Percentiles rank a stretch among this genome's conserved stretches.
phyloP scores from a whole-genome alignment of 2,113 vertebrate species.

The Cinclus mexicanus region DNA sequence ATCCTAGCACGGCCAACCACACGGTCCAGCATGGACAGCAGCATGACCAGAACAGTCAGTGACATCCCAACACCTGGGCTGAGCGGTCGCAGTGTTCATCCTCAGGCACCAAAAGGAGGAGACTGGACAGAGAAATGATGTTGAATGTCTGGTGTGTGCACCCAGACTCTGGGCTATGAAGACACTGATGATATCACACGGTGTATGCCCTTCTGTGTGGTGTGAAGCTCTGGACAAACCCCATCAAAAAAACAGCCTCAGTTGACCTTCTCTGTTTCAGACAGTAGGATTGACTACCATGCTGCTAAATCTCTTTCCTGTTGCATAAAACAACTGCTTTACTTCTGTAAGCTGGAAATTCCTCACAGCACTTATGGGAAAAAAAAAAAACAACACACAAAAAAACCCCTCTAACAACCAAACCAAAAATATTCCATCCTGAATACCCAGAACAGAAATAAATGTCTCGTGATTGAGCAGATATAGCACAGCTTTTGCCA shows the following conservation, averaged over 20 bases:
- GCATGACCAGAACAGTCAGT: rapidly evolving
- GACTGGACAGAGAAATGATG: rapidly evolving
- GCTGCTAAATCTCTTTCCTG: not conserved
- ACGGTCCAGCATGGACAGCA: rapidly evolving
- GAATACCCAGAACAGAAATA: constrained; percentile 35
- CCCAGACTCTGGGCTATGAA: not conserved
- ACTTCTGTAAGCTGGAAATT: constrained; percentile 11
- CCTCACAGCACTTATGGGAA: not conserved
- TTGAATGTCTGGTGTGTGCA: rapidly evolving
- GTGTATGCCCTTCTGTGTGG: rapidly evolving
- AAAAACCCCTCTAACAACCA: not conserved
- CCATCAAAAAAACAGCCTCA: rapidly evolving
- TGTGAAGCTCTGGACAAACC: not conserved
- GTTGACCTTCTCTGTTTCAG: not conserved
- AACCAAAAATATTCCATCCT: not conserved
- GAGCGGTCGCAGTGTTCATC: rapidly evolving
- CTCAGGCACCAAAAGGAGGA: not conserved
- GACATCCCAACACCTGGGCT: rapidly evolving
- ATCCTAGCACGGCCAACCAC: too few relatives aligned
- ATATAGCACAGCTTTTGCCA: constrained; percentile 30
- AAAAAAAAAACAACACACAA: not conserved
- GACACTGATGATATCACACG: rapidly evolving
- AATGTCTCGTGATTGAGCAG: constrained; percentile 33
- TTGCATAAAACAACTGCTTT: not conserved
- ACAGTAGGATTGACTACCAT: too few relatives aligned